Conservation (phyloP, 2,888 invertebrate genomes). For the Biston betularia region DNA sequence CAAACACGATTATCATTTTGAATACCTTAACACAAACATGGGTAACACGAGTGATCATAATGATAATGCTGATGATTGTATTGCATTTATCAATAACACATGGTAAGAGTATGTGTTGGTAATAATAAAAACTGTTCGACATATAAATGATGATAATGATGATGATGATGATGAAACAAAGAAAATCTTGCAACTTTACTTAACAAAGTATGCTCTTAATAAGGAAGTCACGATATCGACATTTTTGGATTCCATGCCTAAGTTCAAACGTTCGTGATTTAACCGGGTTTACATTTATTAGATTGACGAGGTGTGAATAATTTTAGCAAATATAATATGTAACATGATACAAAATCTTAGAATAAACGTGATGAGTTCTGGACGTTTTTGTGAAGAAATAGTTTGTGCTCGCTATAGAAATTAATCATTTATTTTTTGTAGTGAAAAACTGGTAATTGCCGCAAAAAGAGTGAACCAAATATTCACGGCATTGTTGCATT, state of each 20-base stretch:
- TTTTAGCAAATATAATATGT: background rate
- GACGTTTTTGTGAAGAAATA: conserved; percentile 6
- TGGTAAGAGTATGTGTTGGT: background rate
- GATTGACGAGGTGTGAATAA: conserved; percentile 7
- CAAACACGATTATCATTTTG: conserved; percentile 33
- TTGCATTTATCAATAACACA: background rate
- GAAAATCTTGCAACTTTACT: conserved; percentile 12
- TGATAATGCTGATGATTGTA: conserved; percentile 25
- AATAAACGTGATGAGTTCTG: background rate
- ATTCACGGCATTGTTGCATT: background rate
- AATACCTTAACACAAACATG: conserved; percentile 28
- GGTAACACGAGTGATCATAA: conserved; percentile 18
- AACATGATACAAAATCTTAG: background rate
- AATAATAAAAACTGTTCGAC: no score
- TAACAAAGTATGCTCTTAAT: conserved; percentile 15
- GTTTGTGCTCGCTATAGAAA: background rate
- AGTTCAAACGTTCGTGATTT: conserved; percentile 17
- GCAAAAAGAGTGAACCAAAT: conserved; percentile 8
- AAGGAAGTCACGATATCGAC: conserved; percentile 46
- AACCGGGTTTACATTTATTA: conserved; percentile 15
- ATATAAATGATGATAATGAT: background rate
- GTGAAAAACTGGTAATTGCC: conserved; percentile 5
- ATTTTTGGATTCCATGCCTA: conserved; percentile 23
- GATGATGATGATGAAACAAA: conserved; percentile 2
- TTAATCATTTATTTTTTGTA: conserved; percentile 16